These are phyloP conservation scores for Platichthys stellatus DNA, from an alignment of 2,113 vertebrate genomes.

Conservation along the genomic window DNA sequence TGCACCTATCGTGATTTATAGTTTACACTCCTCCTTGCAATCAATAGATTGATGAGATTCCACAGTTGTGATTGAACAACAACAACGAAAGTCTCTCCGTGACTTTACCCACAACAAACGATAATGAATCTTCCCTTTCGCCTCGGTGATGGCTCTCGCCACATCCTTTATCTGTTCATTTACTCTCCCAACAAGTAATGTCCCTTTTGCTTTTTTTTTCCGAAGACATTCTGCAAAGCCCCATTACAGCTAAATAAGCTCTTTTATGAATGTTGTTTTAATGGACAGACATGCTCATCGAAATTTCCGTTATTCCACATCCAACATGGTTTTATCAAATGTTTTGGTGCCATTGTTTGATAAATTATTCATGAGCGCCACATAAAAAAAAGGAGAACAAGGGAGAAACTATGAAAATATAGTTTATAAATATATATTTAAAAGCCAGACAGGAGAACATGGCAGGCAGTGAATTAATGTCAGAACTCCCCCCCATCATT, in stretches of 20 bases:
- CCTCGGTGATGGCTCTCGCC: too few species aligned
- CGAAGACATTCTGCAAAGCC: neutral
- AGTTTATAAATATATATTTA: neutral
- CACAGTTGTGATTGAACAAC: conserved; percentile 62
- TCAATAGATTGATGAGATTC: conserved; percentile 62
- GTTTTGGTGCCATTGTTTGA: neutral
- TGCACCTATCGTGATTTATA: conserved; percentile 61
- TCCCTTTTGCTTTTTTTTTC: neutral
- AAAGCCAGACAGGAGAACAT: conserved; percentile 2
- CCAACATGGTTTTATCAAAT: neutral
- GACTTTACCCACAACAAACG: conserved; percentile 34
- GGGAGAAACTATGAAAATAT: neutral
- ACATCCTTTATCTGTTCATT: too few species aligned
- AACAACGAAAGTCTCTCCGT: conserved; percentile 39
- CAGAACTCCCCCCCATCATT: conserved; percentile 15
- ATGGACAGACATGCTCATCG: conserved; percentile 11
- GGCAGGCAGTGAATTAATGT: conserved; percentile 16
- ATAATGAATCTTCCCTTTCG: conserved; percentile 10
- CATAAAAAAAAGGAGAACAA: conserved; percentile 27
- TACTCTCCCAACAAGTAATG: too few species aligned
- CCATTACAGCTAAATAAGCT: neutral
- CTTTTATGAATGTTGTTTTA: neutral
- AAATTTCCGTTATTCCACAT: neutral
- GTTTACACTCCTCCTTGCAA: conserved; percentile 42
- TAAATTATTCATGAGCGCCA: conserved; percentile 29